phyloP scores from a whole-genome alignment of 1,140 invertebrate genomes.

The Drosophila burlai region DNA sequence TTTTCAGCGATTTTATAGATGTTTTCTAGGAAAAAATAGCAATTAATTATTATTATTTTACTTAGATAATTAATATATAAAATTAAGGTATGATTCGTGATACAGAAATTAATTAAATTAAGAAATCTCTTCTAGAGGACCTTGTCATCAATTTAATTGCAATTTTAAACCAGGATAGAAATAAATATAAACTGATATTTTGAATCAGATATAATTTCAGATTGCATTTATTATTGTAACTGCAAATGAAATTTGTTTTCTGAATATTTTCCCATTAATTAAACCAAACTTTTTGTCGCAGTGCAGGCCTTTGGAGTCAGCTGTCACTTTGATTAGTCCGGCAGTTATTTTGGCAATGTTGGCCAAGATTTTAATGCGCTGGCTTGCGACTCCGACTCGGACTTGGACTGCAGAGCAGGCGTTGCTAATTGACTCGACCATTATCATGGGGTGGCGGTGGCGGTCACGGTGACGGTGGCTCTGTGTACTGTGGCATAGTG shows the following conservation, averaged over 20 bases:
- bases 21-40: no score
- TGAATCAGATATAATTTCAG: neutral
- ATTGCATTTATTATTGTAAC: no score
- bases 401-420: constrained; percentile 20
- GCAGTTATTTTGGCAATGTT: constrained; percentile 45
- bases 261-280: neutral
- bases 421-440: constrained; percentile 73
- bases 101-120: neutral
- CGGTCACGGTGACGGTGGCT: neutral
- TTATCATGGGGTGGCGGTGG: constrained; percentile 35
- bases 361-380: constrained; percentile 55
- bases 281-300: rapidly evolving
- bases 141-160: no score
- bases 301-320: constrained; percentile 25
- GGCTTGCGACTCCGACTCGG: constrained; percentile 1
- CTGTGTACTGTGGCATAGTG: constrained; percentile 4
- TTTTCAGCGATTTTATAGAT: no score
- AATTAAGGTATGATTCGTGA: neutral
- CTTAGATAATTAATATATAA: no score
- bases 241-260: neutral
- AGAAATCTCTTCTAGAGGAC: no score
- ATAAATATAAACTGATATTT: neutral
- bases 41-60: no score
- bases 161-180: neutral
- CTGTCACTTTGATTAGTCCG: constrained; percentile 68